Base-by-base conservation (phyloP, 1,140 invertebrate genomes). In the Pseudomyrmex cubaensis region DNA sequence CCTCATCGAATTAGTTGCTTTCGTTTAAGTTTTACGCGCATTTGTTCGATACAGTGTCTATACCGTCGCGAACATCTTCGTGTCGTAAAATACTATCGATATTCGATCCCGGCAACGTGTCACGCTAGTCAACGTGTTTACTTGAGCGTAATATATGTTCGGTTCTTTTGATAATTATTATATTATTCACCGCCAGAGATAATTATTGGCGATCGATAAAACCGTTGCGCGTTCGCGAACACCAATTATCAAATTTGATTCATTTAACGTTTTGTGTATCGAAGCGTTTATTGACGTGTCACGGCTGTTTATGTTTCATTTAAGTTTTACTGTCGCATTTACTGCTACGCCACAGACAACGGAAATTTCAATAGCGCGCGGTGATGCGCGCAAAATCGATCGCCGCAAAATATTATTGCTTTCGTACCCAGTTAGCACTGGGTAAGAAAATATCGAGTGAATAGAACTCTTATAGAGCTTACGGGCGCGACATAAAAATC, bases 191-290 rank as follows among this genome's bases (percentile, higher is more conserved):
- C 35, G 35, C 0, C 35, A 35, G 35, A 35, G 35, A 72, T 59
- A 70, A 80, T 80, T 80, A 25, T 57, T 59, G 59, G 9, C n/a
- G 66, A 10, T 13, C 54, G 20, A 3, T 50, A 12, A 80, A 72
- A 5, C 0, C 44, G 15, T 59, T 48, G 50, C 64, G 48, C 46
- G 50, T 72, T 80, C 59, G 69, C 44, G 20, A 13, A 17, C 15
- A 48, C 56, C 35, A 80, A 80, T 80, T 72, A 80, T n/a, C 64
- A 22, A 70, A 80, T 80, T 80, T 80, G 66, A 80, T 80, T 46
- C 76, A 72, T 78, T 78, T 78, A 69, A 69, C 52, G 69, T 78
- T 80, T 72, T 48, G 66, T 59, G 46, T 72, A 22, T n/a, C 46
- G 67, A 59, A 59, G 66, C 66, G 57, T 80, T 80, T 72, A 80